Base-by-base conservation (phyloP, 2,113 vertebrate genomes). In the Tamias sibiricus region DNA sequence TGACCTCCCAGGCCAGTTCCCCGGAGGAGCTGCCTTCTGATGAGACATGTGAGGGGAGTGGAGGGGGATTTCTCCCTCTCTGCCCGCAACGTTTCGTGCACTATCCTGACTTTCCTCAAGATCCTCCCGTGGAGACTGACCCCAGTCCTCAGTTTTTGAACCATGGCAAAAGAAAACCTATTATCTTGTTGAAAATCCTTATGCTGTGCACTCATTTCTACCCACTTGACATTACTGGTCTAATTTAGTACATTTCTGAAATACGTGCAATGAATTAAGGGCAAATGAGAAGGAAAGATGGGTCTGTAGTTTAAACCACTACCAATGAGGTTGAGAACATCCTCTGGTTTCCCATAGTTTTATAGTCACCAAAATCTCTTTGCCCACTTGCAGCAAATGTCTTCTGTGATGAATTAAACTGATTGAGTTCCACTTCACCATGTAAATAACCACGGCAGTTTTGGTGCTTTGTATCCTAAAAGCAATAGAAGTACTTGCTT, bases 391-490 rank as follows among this genome's bases (percentile, higher is more conserved):
- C 71, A 64, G 71, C 49, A 44, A 86, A 87, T 71, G n/a, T 88
- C 90, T 90, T 97, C 87, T 64, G 74, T 93, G 87, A 97, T 95
- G 75, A 87, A 96, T 96, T 76, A 93, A 83, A 79, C 47, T 1
- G 83, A 87, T 81, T 91, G 40, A 54, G 57, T 30, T 81, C 75
- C 47, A 44, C 75, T n/a, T 77, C 92, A 92, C 71, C 24, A 54
- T 87, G 35, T 80, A 64, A 80, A 42, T 68, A 92, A 90, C 76
- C 80, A 69, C 75, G 81, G 90, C 79, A 92, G 40, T 44, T 42
- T 77, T 35, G 37, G 80, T 40, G 64, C 42, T 30, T 75, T 54
- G 2, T 22, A 68, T 37, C 64, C n/a, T 86, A 52, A 97, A 94
- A 91, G 86, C 66, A 49, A n/a, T 3, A 42, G 54, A 90, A 80